A percentile compares a stretch with the other conserved stretches of the same genome.
Conservation (phyloP, 1,140 invertebrate species). For the Drosophila kikkawai region DNA sequence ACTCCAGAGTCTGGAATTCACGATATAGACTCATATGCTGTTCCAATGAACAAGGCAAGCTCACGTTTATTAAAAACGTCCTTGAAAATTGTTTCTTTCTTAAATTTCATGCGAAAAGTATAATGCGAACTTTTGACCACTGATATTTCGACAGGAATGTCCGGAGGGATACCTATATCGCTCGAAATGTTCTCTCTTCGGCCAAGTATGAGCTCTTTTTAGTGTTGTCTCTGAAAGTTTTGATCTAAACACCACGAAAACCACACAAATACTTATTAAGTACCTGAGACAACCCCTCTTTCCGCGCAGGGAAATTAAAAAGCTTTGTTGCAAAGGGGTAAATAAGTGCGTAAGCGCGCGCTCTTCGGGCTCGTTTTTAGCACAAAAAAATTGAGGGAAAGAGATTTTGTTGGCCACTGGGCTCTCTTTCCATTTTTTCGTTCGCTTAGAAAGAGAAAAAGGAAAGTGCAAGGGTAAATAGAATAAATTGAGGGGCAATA, state of each 20-base stretch:
- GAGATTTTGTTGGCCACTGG: background rate
- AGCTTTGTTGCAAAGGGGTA: slow-evolving; percentile 8
- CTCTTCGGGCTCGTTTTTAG: background rate
- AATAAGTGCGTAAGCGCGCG: background rate
- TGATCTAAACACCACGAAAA: slow-evolving; percentile 5
- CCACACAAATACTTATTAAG: background rate
- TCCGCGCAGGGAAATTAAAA: slow-evolving; percentile 3
- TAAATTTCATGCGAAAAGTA: slow-evolving; percentile 21
- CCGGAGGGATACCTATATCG: background rate
- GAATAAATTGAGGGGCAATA: slow-evolving; percentile 1
- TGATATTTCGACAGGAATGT: slow-evolving; percentile 14
- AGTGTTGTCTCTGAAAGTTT: background rate
- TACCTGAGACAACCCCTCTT: background rate
- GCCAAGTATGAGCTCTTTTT: background rate
- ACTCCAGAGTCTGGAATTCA: background rate
- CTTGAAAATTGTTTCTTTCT: slow-evolving; percentile 32
- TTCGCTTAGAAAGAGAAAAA: background rate
- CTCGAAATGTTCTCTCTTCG: background rate
- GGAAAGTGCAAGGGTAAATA: background rate
- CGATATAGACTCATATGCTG: background rate
- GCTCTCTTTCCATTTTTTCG: background rate
- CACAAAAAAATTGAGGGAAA: slow-evolving; percentile 1
- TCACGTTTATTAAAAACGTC: slow-evolving; percentile 11
- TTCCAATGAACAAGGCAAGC: background rate
- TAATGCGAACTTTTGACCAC: slow-evolving; percentile 21